These are phyloP conservation scores for Plemyria rubiginata DNA, from an alignment of 2,888 invertebrate species.

Conservation along the genomic window DNA sequence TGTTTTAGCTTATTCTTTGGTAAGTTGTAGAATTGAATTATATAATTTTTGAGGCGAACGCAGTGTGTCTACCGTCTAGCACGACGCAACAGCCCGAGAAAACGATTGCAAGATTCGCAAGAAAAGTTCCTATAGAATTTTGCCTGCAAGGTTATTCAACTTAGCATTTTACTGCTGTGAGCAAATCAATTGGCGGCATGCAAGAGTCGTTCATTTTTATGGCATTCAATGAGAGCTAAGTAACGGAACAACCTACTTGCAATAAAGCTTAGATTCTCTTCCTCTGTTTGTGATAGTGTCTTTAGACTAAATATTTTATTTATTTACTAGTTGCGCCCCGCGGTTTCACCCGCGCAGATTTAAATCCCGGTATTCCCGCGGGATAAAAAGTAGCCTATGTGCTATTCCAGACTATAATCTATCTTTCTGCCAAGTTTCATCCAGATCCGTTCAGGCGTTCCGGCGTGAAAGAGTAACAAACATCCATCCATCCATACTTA, in stretches of 20 bases:
- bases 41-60: constrained; percentile 33
- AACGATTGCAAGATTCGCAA: constrained; percentile 35
- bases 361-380: too few relatives aligned
- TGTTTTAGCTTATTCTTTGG: constrained; percentile 61
- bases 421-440: too few relatives aligned
- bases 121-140: constrained; percentile 31
- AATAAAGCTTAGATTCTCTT: neutral
- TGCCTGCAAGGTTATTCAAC: constrained; percentile 36
- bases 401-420: too few relatives aligned
- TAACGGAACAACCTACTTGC: constrained; percentile 12
- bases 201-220: constrained; percentile 13
- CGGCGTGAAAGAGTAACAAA: too few relatives aligned
- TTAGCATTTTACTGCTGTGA: constrained; percentile 18
- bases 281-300: neutral
- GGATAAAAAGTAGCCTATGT: too few relatives aligned
- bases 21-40: constrained; percentile 59
- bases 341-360: too few relatives aligned
- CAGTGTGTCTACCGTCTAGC: constrained; percentile 34
- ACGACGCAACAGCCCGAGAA: constrained; percentile 48
- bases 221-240: constrained; percentile 3
- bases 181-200: constrained; percentile 19
- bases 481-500: too few relatives aligned
- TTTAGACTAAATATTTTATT: constrained; percentile 3
- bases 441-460: too few relatives aligned
- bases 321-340: too few relatives aligned